A percentile compares a stretch with the other conserved stretches of the same genome.
These are phyloP conservation scores for Bradypus variegatus DNA, from an alignment of 2,797 vertebrate species.

Conservation along the genomic window DNA sequence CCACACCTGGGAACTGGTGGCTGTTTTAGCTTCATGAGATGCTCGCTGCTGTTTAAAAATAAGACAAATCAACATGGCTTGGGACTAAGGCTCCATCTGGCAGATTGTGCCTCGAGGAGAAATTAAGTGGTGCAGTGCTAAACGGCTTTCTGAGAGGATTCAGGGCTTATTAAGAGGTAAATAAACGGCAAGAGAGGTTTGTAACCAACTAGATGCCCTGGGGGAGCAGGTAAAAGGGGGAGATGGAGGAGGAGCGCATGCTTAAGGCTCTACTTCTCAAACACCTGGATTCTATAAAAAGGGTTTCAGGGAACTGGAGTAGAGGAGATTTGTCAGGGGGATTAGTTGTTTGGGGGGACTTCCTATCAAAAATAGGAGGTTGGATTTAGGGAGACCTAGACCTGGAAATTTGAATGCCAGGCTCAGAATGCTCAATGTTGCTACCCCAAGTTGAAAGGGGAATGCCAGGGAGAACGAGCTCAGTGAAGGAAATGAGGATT, in stretches of 20 bases:
- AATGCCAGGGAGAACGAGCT: neutral
- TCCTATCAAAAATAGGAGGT: neutral
- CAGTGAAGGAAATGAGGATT: neutral
- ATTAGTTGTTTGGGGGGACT: neutral
- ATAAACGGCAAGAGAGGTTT: conserved; percentile 41
- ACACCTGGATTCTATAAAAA: neutral
- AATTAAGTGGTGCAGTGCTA: conserved; percentile 42
- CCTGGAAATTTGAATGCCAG: neutral
- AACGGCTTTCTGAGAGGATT: conserved; percentile 22
- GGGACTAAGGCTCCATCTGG: conserved; percentile 58
- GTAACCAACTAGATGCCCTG: neutral
- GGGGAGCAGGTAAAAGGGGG: neutral
- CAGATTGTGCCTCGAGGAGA: conserved; percentile 55
- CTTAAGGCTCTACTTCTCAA: neutral
- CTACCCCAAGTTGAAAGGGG: neutral
- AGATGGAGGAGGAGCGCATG: neutral
- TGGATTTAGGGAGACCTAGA: neutral
- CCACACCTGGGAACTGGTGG: conserved; percentile 36
- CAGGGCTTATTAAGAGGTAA: conserved; percentile 34
- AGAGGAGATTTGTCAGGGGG: neutral
- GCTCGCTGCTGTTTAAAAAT: conserved; percentile 43
- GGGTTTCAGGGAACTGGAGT: neutral
- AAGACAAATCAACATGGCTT: conserved; percentile 39
- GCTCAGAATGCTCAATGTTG: neutral
- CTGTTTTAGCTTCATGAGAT: conserved; percentile 26